phyloP scores from a whole-genome alignment of 2,797 vertebrate genomes.

The Hephaestus fuliginosus region DNA sequence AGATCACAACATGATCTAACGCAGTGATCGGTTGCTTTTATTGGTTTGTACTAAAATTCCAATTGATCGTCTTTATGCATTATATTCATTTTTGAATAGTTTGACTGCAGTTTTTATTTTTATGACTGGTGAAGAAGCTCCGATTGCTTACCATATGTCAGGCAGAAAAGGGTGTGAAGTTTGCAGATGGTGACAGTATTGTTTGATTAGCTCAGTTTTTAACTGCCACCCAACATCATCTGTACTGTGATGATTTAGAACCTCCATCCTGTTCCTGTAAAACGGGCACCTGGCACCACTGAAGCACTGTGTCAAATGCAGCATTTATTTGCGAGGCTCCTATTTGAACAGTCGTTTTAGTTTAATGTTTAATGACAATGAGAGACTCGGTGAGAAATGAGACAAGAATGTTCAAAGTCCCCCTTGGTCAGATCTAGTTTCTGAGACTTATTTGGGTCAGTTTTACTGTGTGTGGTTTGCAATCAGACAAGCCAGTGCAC shows the following conservation, averaged over 20 bases:
- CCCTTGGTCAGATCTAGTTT: constrained; percentile 45
- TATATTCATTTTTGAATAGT: neutral
- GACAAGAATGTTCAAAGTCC: constrained; percentile 21
- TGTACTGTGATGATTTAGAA: constrained; percentile 16
- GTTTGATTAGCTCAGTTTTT: constrained; percentile 38
- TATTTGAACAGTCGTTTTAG: neutral
- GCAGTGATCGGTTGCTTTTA: neutral
- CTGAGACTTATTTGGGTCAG: constrained; percentile 38
- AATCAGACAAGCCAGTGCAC: constrained; percentile 12
- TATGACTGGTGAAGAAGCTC: neutral
- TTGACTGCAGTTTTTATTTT: neutral
- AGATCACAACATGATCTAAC: no score
- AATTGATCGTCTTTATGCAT: neutral
- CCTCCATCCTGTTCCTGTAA: constrained; percentile 55
- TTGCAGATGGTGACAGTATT: neutral
- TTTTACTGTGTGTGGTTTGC: constrained; percentile 9
- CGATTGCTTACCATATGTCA: no score
- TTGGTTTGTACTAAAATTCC: neutral
- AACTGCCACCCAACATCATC: neutral
- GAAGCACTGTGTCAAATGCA: constrained; percentile 3
- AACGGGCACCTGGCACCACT: neutral
- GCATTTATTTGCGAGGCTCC: neutral
- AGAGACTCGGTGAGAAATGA: constrained; percentile 6
- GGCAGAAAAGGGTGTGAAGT: neutral
- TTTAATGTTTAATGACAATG: constrained; percentile 39